Evolutionary conservation across 1,140 invertebrate genomes (phyloP).

Genomic region (Drosophila melanica): DNA sequence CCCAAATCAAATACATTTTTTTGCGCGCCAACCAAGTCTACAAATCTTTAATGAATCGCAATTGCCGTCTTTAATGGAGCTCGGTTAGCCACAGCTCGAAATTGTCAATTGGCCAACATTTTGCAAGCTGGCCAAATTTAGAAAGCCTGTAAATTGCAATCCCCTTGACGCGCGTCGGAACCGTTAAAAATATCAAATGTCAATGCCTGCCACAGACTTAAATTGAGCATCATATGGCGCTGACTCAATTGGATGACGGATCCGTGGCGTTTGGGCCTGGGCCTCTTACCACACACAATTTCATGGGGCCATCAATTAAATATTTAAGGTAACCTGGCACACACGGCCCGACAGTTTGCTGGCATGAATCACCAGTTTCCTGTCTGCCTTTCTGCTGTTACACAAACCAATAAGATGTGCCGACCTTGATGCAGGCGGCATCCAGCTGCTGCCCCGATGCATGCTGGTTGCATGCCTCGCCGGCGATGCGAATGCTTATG

Average conservation of each 20-base stretch:
- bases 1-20: conserved; percentile 30
- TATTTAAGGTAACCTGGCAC: conserved; percentile 43
- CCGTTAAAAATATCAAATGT: conserved; percentile 53
- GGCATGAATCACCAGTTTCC: conserved; percentile 44
- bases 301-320: conserved; percentile 33
- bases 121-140: conserved; percentile 59
- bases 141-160: conserved; percentile 66
- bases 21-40: conserved; percentile 2
- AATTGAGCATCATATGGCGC: conserved; percentile 5
- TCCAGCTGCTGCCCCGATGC: conserved; percentile 36
- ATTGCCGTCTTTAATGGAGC: conserved; percentile 2
- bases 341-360: conserved; percentile 18
- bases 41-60: conserved; percentile 8
- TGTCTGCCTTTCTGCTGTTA: conserved; percentile 44
- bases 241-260: conserved; percentile 32
- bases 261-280: neutral
- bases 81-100: neutral
- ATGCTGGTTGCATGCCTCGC: conserved; percentile 35
- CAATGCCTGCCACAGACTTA: conserved; percentile 33
- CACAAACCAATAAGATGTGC: conserved; percentile 48
- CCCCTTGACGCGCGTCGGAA: conserved; percentile 19
- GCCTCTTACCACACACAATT: conserved; percentile 17
- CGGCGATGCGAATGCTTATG: conserved; percentile 53
- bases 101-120: conserved; percentile 14
- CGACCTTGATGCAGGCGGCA: conserved; percentile 57